phyloP scores from a whole-genome alignment of 2,797 vertebrate species.

The Cercopithecus mitis region DNA sequence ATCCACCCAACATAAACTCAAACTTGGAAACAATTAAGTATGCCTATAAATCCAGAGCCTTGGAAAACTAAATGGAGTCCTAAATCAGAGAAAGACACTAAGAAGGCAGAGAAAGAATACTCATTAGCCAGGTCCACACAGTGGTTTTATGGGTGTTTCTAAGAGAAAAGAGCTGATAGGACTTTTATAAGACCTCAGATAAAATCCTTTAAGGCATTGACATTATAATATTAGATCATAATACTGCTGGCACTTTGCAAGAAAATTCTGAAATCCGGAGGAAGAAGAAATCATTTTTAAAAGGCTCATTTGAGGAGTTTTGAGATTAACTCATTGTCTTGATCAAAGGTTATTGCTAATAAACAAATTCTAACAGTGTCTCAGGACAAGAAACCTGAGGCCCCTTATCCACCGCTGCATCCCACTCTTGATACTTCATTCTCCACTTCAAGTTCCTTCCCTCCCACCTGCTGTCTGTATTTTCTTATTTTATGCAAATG shows the following conservation, averaged over 20 bases:
- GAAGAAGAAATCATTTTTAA: conserved; percentile 22
- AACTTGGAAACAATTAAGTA: conserved; percentile 62
- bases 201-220: neutral
- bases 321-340: neutral
- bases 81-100: conserved; percentile 54
- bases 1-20: conserved; percentile 20
- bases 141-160: neutral
- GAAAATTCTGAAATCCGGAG: neutral
- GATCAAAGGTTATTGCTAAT: neutral
- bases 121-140: neutral
- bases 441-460: neutral
- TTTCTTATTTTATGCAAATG: neutral
- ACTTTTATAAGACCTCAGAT: conserved; percentile 17
- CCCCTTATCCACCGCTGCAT: neutral
- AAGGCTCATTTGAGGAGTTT: neutral
- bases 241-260: neutral
- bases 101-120: neutral
- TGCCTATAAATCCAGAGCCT: conserved; percentile 54
- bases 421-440: neutral
- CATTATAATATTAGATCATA: neutral
- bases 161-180: neutral
- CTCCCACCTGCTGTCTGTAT: neutral
- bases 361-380: neutral
- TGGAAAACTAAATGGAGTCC: conserved; percentile 45
- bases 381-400: neutral